Evolutionary conservation across 2,113 vertebrate species (phyloP).

Genomic region (Cyphomyrus plagiostoma): DNA sequence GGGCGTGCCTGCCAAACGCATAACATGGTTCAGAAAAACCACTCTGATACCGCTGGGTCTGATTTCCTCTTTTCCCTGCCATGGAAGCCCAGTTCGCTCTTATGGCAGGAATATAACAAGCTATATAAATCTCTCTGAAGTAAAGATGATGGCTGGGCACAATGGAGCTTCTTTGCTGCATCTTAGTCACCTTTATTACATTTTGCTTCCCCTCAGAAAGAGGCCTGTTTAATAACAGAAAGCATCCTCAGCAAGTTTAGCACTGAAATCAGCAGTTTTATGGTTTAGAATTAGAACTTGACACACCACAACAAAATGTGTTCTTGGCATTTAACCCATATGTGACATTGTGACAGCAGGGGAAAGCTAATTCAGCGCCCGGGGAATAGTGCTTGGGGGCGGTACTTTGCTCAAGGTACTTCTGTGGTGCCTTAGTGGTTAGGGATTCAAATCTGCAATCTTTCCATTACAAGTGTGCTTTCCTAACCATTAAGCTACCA

Average conservation of each 20-base stretch:
- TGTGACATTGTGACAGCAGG: too few relatives aligned
- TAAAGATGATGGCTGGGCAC: not conserved
- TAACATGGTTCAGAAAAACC: not conserved
- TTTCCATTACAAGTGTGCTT: too few relatives aligned
- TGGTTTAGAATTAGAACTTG: not conserved
- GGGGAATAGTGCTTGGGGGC: too few relatives aligned
- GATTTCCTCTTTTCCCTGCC: not conserved
- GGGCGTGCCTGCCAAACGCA: conserved; percentile 33
- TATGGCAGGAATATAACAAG: not conserved
- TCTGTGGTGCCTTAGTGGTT: too few relatives aligned
- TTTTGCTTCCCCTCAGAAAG: not conserved
- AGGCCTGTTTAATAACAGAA: not conserved
- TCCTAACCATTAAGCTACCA: too few relatives aligned
- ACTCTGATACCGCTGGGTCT: not conserved
- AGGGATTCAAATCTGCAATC: too few relatives aligned
- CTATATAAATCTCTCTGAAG: not conserved
- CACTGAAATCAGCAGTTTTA: not conserved
- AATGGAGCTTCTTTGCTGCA: not conserved
- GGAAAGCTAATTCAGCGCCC: too few relatives aligned
- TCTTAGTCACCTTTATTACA: not conserved
- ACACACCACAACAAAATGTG: too few relatives aligned
- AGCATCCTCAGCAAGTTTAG: not conserved
- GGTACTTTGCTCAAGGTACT: too few relatives aligned
- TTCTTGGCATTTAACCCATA: too few relatives aligned
- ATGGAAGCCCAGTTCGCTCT: not conserved